phyloP scores from a whole-genome alignment of 2,113 vertebrate genomes.

The Epinephelus fuscoguttatus region DNA sequence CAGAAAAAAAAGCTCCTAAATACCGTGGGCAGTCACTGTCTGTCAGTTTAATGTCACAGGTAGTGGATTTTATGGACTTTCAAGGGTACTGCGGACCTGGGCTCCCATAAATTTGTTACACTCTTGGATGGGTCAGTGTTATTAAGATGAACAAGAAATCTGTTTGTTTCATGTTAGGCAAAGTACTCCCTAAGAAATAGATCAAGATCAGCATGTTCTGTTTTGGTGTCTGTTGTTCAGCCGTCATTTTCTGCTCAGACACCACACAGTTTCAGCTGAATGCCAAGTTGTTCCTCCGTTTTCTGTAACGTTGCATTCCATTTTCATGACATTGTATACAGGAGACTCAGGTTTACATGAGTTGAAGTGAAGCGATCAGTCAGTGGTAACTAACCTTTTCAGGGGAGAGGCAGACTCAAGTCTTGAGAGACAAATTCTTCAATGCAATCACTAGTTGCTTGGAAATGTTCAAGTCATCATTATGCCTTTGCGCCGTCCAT shows the following conservation, averaged over 20 bases:
- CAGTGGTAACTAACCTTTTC: constrained; percentile 57
- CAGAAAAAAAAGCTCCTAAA: constrained; percentile 7
- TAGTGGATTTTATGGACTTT: constrained; percentile 19
- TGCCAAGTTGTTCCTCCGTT: constrained; percentile 13
- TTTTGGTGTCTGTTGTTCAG: constrained; percentile 35
- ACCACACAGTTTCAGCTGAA: constrained; percentile 20
- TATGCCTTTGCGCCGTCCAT: no score
- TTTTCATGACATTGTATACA: constrained; percentile 36
- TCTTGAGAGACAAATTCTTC: constrained; percentile 33
- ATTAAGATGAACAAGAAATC: constrained; percentile 22
- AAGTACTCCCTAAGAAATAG: neutral
- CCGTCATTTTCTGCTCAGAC: constrained; percentile 35
- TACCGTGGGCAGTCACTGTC: constrained; percentile 6
- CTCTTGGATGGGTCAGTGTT: neutral
- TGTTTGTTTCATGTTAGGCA: constrained; percentile 6
- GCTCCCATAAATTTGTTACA: constrained; percentile 11
- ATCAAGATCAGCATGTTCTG: constrained; percentile 34
- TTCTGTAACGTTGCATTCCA: neutral
- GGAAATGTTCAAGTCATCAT: constrained; percentile 39
- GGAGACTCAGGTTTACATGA: constrained; percentile 10
- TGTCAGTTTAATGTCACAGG: constrained; percentile 24
- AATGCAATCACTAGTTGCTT: constrained; percentile 15
- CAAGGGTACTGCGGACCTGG: neutral
- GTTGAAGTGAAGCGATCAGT: constrained; percentile 37
- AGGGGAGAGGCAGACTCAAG: constrained; percentile 14